These are phyloP conservation scores for Lucilia sericata DNA, from an alignment of 1,140 invertebrate species.

Conservation along the genomic window DNA sequence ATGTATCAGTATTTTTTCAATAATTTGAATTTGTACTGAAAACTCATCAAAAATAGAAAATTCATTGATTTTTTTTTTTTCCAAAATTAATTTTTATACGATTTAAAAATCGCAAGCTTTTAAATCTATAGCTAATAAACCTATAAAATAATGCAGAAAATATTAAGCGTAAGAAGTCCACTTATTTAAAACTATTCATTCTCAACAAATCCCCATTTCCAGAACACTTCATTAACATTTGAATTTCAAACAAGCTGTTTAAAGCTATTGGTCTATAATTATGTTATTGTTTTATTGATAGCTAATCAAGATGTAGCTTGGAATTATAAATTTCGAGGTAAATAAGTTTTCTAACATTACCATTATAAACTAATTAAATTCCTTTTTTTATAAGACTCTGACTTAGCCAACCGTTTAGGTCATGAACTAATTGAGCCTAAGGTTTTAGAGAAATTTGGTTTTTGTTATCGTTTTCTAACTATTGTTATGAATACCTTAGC, in stretches of 20 bases:
- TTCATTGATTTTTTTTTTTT: too few species aligned
- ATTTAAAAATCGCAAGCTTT: too few species aligned
- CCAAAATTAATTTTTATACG: too few species aligned
- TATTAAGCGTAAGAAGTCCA: neutral
- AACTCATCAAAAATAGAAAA: too few species aligned
- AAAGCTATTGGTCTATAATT: conserved; percentile 47
- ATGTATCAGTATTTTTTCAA: too few species aligned
- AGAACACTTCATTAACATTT: conserved; percentile 44
- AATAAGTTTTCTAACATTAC: neutral
- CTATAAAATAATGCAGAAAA: neutral
- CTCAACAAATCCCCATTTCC: neutral
- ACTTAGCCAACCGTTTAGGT: conserved; percentile 44
- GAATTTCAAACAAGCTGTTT: conserved; percentile 46
- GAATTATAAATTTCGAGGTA: conserved; percentile 45
- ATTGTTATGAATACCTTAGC: conserved; percentile 45
- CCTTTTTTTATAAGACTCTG: conserved; percentile 12
- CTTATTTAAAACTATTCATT: too few species aligned
- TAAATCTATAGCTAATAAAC: too few species aligned
- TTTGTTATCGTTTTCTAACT: conserved; percentile 46
- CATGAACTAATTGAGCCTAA: conserved; percentile 43
- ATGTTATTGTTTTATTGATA: conserved; percentile 46
- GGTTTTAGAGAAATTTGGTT: conserved; percentile 47
- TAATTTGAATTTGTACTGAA: too few species aligned
- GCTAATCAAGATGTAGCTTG: conserved; percentile 47
- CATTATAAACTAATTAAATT: neutral